Percentiles rank a stretch among this genome's conserved stretches.
phyloP scores from a whole-genome alignment of 2,888 invertebrate species.

The Pteria penguin region DNA sequence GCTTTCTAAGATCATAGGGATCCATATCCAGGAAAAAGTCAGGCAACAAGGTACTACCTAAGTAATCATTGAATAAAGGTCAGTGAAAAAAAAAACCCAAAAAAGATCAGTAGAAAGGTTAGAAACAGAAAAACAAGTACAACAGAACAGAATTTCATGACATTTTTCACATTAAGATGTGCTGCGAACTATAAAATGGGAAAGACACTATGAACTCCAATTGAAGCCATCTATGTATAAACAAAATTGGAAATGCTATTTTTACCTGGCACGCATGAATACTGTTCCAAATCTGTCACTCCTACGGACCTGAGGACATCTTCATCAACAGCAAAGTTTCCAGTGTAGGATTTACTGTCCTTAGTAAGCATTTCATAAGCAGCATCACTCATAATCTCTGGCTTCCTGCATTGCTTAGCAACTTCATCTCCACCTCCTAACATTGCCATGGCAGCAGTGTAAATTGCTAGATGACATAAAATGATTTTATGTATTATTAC shows the following conservation, averaged over 20 bases:
- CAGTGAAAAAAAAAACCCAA: too few species aligned
- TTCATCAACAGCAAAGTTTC: constrained; percentile 96
- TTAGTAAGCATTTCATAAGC: constrained; percentile 90
- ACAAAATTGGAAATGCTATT: too few species aligned
- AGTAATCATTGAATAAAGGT: too few species aligned
- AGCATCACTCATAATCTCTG: constrained; percentile 93
- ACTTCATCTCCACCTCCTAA: constrained; percentile 83
- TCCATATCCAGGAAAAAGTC: constrained; percentile 91
- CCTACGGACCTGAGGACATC: constrained; percentile 89
- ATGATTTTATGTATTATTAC: too few species aligned
- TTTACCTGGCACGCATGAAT: constrained; percentile 82
- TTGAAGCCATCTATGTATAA: too few species aligned
- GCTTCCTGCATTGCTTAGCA: constrained; percentile 86
- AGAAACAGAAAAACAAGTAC: too few species aligned
- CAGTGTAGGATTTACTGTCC: constrained; percentile 89
- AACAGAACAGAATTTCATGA: too few species aligned
- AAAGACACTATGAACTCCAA: too few species aligned
- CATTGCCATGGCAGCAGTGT: constrained; percentile 90
- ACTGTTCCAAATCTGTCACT: constrained; percentile 88
- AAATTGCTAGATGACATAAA: constrained; percentile 87
- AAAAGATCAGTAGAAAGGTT: too few species aligned
- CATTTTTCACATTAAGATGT: too few species aligned
- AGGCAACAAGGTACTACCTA: constrained; percentile 83
- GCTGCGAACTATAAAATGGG: too few species aligned
- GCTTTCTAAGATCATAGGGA: constrained; percentile 60